phyloP scores from a whole-genome alignment of 2,797 vertebrate species.

The Enteromius treurensis region DNA sequence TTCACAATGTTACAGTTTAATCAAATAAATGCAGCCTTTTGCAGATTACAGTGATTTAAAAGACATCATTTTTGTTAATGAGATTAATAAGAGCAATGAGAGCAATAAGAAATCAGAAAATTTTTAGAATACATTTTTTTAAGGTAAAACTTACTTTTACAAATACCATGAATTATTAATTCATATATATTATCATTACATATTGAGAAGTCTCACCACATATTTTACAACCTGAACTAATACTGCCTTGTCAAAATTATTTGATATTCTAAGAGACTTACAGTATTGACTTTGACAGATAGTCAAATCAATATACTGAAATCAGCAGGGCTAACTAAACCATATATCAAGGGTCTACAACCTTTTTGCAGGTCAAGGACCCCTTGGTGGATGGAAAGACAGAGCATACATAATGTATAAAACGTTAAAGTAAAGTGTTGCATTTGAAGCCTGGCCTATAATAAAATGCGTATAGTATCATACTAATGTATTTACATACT shows the following conservation, averaged over 20 bases:
- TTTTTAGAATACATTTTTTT: neutral
- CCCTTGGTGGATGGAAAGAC: neutral
- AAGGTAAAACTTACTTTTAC: neutral
- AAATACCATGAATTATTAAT: neutral
- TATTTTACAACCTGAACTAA: neutral
- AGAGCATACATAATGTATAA: conserved; percentile 23
- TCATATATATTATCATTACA: neutral
- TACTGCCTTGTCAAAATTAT: neutral
- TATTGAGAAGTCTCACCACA: too few relatives aligned
- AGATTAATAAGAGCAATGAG: neutral
- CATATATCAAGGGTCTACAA: neutral
- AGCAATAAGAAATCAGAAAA: neutral
- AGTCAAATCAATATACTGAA: neutral
- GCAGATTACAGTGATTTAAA: neutral
- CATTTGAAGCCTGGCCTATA: conserved; percentile 6
- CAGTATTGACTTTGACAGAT: neutral
- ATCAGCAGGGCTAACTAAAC: neutral
- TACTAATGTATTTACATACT: conserved; percentile 10
- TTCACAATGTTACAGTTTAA: neutral
- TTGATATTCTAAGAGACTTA: neutral
- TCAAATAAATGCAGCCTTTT: neutral
- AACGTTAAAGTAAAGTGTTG: neutral
- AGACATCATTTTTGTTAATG: neutral
- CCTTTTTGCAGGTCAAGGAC: neutral
- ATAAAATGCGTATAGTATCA: neutral